These are phyloP conservation scores for Phrixothrix hirtus DNA, from an alignment of 2,888 invertebrate species.

Conservation along the genomic window DNA sequence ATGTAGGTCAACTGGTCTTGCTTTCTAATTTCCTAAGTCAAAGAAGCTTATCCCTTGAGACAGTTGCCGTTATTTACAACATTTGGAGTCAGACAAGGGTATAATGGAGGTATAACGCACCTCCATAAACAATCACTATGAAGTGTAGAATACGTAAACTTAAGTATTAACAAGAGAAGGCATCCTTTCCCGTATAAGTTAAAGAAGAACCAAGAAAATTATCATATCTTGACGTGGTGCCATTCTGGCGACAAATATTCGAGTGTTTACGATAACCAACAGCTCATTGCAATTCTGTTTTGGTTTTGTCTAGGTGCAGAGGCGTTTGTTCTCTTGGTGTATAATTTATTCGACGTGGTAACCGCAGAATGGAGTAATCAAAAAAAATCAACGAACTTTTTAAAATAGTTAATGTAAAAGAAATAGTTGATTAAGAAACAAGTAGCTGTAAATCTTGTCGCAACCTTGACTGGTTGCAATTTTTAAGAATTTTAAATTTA, in stretches of 20 bases:
- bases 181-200: neutral
- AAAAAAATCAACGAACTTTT: too few relatives aligned
- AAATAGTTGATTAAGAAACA: too few relatives aligned
- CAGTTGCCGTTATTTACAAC: constrained; percentile 5
- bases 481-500: neutral
- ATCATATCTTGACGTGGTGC: constrained; percentile 20
- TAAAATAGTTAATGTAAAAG: too few relatives aligned
- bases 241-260: constrained; percentile 32
- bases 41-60: neutral
- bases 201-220: constrained; percentile 2
- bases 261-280: constrained; percentile 20
- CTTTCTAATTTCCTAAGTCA: neutral
- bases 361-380: neutral
- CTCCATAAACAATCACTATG: constrained; percentile 12
- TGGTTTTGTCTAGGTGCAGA: constrained; percentile 33
- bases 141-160: constrained; percentile 6
- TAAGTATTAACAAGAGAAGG: constrained; percentile 1
- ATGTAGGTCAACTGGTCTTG: neutral
- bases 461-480: neutral
- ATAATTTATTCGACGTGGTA: constrained; percentile 14
- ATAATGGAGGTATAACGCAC: constrained; percentile 13
- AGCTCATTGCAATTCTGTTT: constrained; percentile 40
- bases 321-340: constrained; percentile 32
- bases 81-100: constrained; percentile 13
- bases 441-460: too few relatives aligned